Evolutionary conservation across 2,113 vertebrate species (phyloP), one percentile per base, ranked within the genome.

Genomic region (Malurus alboscapulatus): DNA sequence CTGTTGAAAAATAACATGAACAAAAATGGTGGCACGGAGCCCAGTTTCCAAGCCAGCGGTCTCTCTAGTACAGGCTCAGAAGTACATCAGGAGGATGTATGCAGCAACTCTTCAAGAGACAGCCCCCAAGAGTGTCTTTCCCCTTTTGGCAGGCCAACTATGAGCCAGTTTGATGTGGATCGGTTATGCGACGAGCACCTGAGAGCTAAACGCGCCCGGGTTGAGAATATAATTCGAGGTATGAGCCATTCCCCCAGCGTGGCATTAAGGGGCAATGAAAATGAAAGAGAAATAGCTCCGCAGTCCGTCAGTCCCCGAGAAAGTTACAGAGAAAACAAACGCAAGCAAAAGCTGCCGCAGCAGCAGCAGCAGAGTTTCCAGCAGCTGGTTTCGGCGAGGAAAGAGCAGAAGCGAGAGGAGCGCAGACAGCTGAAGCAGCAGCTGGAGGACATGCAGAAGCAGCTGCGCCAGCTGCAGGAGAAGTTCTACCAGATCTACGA

Each of bases 401-500:
- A 99, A 95, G 99, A 99, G 96, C 99, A 99, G 97, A 98, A 99
- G 93, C 98, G 99, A 88, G 99, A 99, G 94, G 99, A 99, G 97
- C 98, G 99, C 66, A 97, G 99, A 92, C 99, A 99, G 97, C 99
- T 99, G 97, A 99, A 99, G 93, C 98, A 99, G 96, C 99, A 99
- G 96, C 98, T 99, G 97, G 99, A 99, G 95, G 99, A 99, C 98
- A 99, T 99, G 99, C 99, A 99, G 98, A 99, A 99, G 95, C 99
- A 99, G 97, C 98, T 99, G 94, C 99, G 99, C 78, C 99, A 99
- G 97, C 98, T 99, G 97, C 99, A 99, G 98, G 99, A 99, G 89
- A 99, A 99, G 98, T 99, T 99, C 98, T 99, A 99, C 97, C 99
- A 99, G 96, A 99, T 99, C 98, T 99, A 99, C 5, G 99, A 99